These are phyloP conservation scores for Illadopsis cleaveri DNA, from an alignment of 2,113 vertebrate genomes.

Conservation along the genomic window DNA sequence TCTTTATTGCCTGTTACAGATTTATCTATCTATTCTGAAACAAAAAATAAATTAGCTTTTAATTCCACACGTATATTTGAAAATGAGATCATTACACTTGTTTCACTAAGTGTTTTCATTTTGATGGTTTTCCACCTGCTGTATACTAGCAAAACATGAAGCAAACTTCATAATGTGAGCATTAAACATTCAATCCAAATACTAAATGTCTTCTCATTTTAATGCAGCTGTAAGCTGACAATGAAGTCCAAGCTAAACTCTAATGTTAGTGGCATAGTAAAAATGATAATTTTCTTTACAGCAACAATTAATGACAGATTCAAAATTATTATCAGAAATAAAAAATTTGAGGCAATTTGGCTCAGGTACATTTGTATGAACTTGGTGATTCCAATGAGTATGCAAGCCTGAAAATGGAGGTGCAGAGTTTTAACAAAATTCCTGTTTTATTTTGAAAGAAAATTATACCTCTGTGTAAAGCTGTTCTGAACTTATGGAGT, in stretches of 20 bases:
- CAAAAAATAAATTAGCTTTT: not conserved
- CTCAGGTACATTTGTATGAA: not conserved
- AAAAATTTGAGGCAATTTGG: not conserved
- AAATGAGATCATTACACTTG: not conserved
- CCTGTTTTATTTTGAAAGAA: not conserved
- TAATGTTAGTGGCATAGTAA: not conserved
- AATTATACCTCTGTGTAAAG: accelerated
- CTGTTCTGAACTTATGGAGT: not conserved
- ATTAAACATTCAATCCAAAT: not conserved
- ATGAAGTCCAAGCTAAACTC: not conserved
- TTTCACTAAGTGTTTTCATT: not conserved
- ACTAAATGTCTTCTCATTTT: not conserved
- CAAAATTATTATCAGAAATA: not conserved
- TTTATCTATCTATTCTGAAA: not conserved
- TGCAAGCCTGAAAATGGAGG: not conserved
- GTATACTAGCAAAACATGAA: not conserved
- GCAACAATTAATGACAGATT: not conserved
- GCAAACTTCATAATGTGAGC: not conserved
- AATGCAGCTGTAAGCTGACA: not conserved
- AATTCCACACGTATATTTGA: not conserved
- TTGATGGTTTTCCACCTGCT: not conserved
- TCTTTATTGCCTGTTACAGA: not conserved
- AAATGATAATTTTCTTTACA: not conserved
- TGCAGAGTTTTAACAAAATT: not conserved
- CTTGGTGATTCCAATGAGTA: not conserved